Base-by-base conservation (phyloP, 2,888 invertebrate genomes). In the Carterocephalus palaemon region DNA sequence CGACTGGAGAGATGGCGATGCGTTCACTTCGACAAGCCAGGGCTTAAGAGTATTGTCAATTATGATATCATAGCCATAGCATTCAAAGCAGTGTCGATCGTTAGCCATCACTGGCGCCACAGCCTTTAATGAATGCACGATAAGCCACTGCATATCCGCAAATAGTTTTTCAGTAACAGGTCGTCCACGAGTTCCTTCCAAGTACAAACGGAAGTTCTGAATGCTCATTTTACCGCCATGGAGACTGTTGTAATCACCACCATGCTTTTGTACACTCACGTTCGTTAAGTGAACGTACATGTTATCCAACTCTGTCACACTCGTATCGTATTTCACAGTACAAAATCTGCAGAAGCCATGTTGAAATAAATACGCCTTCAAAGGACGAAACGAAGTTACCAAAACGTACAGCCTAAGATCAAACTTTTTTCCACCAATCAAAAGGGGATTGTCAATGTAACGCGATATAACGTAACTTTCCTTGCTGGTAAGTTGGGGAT, bases 351-450 rank as follows among this genome's bases (percentile, higher is more conserved):
- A 97, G 76, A 98, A 98, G 1, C 98, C 98, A 41, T 95, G 89
- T 62, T 93, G 95, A 70, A 95, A 98, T 62, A 97, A 90, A 81
- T 98, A 98, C 6, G 95, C 96, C 80, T 98, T 97, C 46, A 98
- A 79, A 0, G 98, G 98, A 17, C 96, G 91, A 74, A 97, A 98
- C 0, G 97, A 96, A 3, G 97, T 96, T 31, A 98, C 96, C 37
- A 98, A 83, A 20, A 97, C 95, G 73, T 97, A 98, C 17, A 98
- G 86, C 50, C 98, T 90, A 29, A 98, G 89, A 84, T 98, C 98
- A 75, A 98, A 98, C 78, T 98, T 98, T 79, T 97, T 97, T 0
- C 97, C 97, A n/a, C 97, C 97, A 67, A 98, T 98, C 57, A 98
- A 80, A 31, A 98, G 85, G 0, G 98, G 98, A 82, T 97, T 96